A percentile compares a stretch with the other conserved stretches of the same genome.
These are phyloP conservation scores for Platypus cylindrus DNA, from an alignment of 2,888 invertebrate species.

Conservation along the genomic window DNA sequence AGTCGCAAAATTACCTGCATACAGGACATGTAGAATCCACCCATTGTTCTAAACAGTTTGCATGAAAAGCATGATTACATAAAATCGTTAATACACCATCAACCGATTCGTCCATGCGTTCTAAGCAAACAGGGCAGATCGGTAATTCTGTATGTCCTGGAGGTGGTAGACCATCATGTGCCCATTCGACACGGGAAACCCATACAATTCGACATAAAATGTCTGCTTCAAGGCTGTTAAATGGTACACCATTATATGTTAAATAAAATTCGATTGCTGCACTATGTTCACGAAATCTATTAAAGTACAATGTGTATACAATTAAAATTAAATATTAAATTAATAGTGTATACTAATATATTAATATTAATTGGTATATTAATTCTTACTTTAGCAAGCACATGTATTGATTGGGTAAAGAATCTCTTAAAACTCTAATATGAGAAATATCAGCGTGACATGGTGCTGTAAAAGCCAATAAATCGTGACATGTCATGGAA, in stretches of 20 bases:
- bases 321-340: conserved; percentile 6
- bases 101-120: conserved; percentile 97
- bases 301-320: conserved; percentile 12
- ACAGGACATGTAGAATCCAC: conserved; percentile 96
- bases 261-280: conserved; percentile 86
- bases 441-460: conserved; percentile 82
- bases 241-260: conserved; percentile 84
- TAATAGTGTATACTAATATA: background rate
- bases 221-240: conserved; percentile 86
- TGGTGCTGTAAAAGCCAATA: conserved; percentile 87
- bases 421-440: conserved; percentile 82
- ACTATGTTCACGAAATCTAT: conserved; percentile 55
- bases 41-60: conserved; percentile 92
- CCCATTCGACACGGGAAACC: conserved; percentile 85
- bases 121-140: conserved; percentile 92
- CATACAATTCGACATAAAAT: conserved; percentile 88
- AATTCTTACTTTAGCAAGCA: conserved; percentile 69
- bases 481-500: conserved; percentile 82
- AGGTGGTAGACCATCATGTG: conserved; percentile 54
- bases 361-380: background rate
- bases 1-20: conserved; percentile 44
- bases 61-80: conserved; percentile 97
- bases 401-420: conserved; percentile 95
- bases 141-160: conserved; percentile 87
- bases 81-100: conserved; percentile 94